phyloP scores from a whole-genome alignment of 2,888 invertebrate genomes.

The Drosophila austrosaltans region DNA sequence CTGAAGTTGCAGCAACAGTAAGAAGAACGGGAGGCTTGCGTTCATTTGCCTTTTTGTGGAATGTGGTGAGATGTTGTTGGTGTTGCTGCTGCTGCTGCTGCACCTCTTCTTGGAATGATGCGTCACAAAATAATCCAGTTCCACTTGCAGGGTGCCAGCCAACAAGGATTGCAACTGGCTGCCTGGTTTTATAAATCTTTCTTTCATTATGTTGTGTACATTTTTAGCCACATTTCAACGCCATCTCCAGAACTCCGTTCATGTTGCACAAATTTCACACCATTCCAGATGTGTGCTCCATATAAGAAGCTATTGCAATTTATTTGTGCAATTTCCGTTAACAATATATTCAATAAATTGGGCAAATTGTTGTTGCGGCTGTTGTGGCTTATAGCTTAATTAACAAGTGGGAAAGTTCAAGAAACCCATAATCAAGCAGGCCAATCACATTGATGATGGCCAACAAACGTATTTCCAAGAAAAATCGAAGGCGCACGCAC shows the following conservation, averaged over 20 bases:
- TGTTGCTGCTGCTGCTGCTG: constrained; percentile 50
- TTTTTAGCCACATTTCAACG: constrained; percentile 36
- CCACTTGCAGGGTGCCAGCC: constrained; percentile 27
- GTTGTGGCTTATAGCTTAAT: constrained; percentile 27
- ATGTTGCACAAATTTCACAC: neutral
- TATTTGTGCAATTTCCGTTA: constrained; percentile 56
- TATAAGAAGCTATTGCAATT: constrained; percentile 30
- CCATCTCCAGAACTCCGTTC: neutral
- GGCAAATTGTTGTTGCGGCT: constrained; percentile 27
- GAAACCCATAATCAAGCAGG: constrained; percentile 25
- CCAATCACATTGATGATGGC: constrained; percentile 18
- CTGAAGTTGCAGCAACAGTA: constrained; percentile 21
- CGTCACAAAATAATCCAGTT: constrained; percentile 59
- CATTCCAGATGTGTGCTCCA: constrained; percentile 61
- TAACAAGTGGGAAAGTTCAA: constrained; percentile 35
- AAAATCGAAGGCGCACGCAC: constrained; percentile 64
- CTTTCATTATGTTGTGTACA: constrained; percentile 61
- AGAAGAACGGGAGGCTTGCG: constrained; percentile 19
- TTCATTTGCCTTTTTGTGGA: constrained; percentile 25
- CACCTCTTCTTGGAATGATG: constrained; percentile 76
- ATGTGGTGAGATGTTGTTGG: constrained; percentile 18
- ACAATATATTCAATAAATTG: constrained; percentile 43
- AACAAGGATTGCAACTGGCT: constrained; percentile 28
- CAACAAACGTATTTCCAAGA: constrained; percentile 30
- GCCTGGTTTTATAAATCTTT: constrained; percentile 63